phyloP scores from a whole-genome alignment of 2,797 vertebrate species.

The Heteromormyrus szaboi region DNA sequence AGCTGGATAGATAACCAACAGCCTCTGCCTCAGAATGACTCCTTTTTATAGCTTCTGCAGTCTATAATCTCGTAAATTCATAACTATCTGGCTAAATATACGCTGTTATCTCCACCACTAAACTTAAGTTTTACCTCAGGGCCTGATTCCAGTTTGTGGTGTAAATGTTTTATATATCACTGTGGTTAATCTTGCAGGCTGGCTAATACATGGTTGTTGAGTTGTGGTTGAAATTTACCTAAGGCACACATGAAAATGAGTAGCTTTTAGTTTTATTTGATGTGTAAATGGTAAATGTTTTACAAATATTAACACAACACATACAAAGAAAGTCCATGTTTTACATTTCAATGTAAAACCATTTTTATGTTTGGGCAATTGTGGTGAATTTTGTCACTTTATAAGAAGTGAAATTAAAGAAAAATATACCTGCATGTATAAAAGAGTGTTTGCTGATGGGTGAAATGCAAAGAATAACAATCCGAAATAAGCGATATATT shows the following conservation, averaged over 20 bases:
- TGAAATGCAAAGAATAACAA: background rate
- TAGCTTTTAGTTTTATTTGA: background rate
- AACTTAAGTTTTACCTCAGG: background rate
- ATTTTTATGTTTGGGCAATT: background rate
- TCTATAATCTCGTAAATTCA: background rate
- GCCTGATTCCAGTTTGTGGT: background rate
- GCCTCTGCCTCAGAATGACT: background rate
- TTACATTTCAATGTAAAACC: background rate
- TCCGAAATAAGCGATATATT: background rate
- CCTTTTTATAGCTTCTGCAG: background rate
- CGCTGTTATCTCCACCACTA: background rate
- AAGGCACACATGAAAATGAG: background rate
- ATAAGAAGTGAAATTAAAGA: background rate
- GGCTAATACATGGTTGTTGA: background rate
- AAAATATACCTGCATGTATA: background rate
- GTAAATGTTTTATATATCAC: background rate
- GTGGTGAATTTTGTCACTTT: background rate
- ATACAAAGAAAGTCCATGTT: background rate
- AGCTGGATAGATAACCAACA: background rate
- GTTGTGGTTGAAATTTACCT: background rate
- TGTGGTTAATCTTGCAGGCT: slow-evolving; percentile 1
- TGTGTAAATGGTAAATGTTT: background rate
- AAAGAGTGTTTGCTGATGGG: background rate
- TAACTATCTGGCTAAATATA: background rate
- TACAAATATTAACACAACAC: background rate